Conservation (phyloP, 2,888 invertebrate genomes). For the Nomada lathburiana region DNA sequence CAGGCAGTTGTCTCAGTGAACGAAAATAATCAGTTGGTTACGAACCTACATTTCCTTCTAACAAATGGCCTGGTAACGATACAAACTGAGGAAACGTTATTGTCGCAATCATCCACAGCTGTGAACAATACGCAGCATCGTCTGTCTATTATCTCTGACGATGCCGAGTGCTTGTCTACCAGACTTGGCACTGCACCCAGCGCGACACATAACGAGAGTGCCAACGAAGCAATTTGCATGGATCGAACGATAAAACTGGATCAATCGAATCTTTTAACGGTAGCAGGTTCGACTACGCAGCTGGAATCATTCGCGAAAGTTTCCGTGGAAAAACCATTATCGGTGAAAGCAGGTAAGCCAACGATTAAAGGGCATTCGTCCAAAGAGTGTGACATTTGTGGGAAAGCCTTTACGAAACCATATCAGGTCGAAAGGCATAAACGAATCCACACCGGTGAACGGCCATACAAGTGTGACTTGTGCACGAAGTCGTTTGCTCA, state of each 20-base stretch:
- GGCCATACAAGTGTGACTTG: constrained; percentile 86
- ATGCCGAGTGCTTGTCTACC: background rate
- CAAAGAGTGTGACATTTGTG: constrained; percentile 84
- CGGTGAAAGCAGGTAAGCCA: background rate
- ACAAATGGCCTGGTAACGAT: constrained; percentile 80
- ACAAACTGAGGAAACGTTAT: constrained; percentile 85
- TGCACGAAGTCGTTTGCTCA: constrained; percentile 88
- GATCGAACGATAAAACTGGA: constrained; percentile 5
- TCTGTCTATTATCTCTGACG: background rate
- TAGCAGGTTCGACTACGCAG: background rate
- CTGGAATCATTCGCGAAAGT: constrained; percentile 22
- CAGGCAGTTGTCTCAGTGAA: constrained; percentile 81
- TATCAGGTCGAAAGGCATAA: constrained; percentile 86
- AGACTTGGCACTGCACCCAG: background rate
- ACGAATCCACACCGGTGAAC: constrained; percentile 87
- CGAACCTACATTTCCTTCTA: constrained; percentile 79
- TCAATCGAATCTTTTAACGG: constrained; percentile 21
- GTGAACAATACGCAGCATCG: constrained; percentile 12
- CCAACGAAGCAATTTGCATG: constrained; percentile 7
- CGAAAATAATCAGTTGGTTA: constrained; percentile 79
- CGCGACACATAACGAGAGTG: background rate
- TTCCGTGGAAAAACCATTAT: background rate
- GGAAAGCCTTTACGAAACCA: constrained; percentile 86
- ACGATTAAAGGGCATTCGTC: constrained; percentile 37
- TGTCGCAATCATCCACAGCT: constrained; percentile 23